phyloP scores from a whole-genome alignment of 1,140 invertebrate genomes.

The Leucophenga varia region DNA sequence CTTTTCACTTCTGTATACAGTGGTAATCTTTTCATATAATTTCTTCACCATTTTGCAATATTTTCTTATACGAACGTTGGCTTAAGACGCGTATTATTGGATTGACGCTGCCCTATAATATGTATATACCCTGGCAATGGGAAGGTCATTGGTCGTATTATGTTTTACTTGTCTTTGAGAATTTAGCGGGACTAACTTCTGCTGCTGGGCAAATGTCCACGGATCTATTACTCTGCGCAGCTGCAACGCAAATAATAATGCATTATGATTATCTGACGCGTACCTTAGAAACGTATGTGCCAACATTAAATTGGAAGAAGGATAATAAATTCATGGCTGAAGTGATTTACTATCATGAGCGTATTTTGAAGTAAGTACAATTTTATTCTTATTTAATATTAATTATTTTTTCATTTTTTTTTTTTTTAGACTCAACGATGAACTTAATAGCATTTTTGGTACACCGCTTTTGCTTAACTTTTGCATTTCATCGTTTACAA shows the following conservation, averaged over 20 bases:
- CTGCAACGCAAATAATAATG: slow-evolving; percentile 13
- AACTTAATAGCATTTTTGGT: slow-evolving; percentile 1
- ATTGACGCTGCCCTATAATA: slow-evolving; percentile 12
- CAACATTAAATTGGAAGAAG: too few species aligned
- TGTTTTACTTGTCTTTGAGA: slow-evolving; percentile 1
- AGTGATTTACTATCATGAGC: slow-evolving; percentile 13
- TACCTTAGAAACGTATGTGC: background rate
- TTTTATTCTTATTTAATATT: too few species aligned
- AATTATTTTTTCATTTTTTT: too few species aligned
- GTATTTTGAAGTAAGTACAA: too few species aligned
- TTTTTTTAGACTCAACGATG: background rate
- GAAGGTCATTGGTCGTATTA: slow-evolving; percentile 13
- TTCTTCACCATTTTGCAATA: slow-evolving; percentile 9
- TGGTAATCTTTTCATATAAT: slow-evolving; percentile 16
- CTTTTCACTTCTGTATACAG: slow-evolving; percentile 10
- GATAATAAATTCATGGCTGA: too few species aligned
- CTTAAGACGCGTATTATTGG: background rate
- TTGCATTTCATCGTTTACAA: background rate
- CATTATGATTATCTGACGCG: slow-evolving; percentile 13
- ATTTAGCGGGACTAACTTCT: slow-evolving; percentile 9
- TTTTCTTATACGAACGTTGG: slow-evolving; percentile 10
- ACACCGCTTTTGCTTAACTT: slow-evolving; percentile 3
- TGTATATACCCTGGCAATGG: slow-evolving; percentile 16
- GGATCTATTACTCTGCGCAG: slow-evolving; percentile 8
- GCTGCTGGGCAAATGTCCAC: slow-evolving; percentile 12